These are phyloP conservation scores for Chroicocephalus ridibundus DNA, from an alignment of 2,113 vertebrate species.

Conservation along the genomic window DNA sequence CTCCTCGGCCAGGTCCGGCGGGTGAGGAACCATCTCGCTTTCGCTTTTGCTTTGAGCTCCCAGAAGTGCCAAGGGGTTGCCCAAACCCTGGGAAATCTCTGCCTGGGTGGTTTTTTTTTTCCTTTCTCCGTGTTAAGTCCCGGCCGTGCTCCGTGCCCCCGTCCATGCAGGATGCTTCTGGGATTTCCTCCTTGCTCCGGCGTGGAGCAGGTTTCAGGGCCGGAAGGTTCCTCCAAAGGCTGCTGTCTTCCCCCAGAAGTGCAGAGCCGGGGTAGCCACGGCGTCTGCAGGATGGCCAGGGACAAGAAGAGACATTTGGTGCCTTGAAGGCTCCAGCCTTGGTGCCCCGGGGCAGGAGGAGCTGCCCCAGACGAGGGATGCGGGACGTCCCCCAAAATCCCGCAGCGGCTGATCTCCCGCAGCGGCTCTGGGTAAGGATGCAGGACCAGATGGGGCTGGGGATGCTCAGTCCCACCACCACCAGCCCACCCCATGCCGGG, in stretches of 20 bases:
- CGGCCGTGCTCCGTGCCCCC: background rate
- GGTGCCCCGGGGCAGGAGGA: background rate
- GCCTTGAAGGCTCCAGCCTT: background rate
- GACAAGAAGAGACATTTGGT: background rate
- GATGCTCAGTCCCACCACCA: background rate
- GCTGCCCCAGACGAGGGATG: background rate
- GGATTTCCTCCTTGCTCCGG: background rate
- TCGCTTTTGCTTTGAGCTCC: background rate
- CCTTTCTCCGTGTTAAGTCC: background rate
- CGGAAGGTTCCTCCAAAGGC: background rate
- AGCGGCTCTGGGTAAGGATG: background rate
- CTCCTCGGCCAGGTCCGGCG: too few relatives aligned
- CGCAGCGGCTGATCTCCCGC: background rate
- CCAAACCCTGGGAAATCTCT: background rate
- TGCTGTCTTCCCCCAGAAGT: background rate
- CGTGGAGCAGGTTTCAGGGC: background rate
- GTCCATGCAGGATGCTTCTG: background rate
- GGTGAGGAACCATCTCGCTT: background rate
- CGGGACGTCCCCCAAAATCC: background rate
- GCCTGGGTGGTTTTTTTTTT: background rate
- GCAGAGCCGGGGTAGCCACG: accelerated
- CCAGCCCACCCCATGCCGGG: background rate
- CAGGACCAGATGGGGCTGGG: background rate
- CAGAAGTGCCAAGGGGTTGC: background rate
- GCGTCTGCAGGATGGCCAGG: background rate